Base-by-base conservation (phyloP, 2,113 vertebrate species). In the Montifringilla adamsi region DNA sequence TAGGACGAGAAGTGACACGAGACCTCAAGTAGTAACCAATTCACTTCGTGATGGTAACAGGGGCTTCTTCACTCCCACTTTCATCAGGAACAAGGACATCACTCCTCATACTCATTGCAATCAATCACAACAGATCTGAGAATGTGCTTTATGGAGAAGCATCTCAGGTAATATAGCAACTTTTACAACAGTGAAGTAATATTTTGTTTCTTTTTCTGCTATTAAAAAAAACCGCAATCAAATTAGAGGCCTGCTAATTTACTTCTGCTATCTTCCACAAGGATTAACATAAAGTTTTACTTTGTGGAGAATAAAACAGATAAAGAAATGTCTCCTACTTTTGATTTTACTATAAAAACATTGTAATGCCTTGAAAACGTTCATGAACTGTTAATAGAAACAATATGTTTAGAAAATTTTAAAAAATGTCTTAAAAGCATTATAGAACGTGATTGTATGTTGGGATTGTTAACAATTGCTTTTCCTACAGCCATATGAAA, bases 361-460 rank as follows among this genome's bases (percentile, higher is more conserved):
- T 24, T 85, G 13, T 10, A 80, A 44, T 1, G 1, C 13, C n/a
- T 84, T 47, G 18, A 53, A 92, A 90, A 67, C 0, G 1, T 72
- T 80, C 13, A n/a, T 22, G 11, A 31, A 15, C 24, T 31, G 16
- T 53, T 87, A 72, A 64, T 0, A 58, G 9, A 84, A 92, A 87
- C 26, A 66, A 50, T 8, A 12, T 80, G 4, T 26, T 77, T 21
- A 43, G 16, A 8, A 85, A 91, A 62, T 53, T 15, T 6, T 17
- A 33, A 69, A 78, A 83, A 43, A 22, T 0, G 21, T 21, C 33
- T 68, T 44, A 37, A 46, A 62, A 44, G 11, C 6, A 33, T 60
- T 72, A 58, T 1, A 60, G 44, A 68, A 47, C 0, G 0, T 44
- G 27, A 75, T 18, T 80, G 3, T 53, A 7, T 33, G 46, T 7